Evolutionary conservation across 2,113 vertebrate genomes (phyloP).

Genomic region (Oreocharis arfaki): DNA sequence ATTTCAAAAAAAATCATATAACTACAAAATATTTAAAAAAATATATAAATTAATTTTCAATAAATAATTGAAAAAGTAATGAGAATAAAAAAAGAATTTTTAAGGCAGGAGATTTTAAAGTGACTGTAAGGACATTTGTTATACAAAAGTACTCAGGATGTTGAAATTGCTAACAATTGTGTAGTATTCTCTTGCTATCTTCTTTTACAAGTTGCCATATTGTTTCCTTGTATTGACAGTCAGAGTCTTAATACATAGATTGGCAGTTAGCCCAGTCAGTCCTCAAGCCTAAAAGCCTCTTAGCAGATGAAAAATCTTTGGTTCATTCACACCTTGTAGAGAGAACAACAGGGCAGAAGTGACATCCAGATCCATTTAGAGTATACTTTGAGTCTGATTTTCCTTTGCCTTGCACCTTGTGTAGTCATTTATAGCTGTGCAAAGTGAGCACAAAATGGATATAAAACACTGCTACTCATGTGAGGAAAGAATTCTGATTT

Average conservation of each 20-base stretch:
- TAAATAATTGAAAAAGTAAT: background rate
- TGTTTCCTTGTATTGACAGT: constrained; percentile 44
- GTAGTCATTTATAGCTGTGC: constrained; percentile 27
- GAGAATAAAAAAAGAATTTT: background rate
- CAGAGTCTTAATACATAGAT: constrained; percentile 32
- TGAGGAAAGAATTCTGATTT: constrained; percentile 28
- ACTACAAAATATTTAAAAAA: background rate
- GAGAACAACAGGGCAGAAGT: constrained; percentile 57
- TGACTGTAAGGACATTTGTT: background rate
- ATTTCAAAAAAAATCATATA: background rate
- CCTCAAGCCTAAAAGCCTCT: constrained; percentile 47
- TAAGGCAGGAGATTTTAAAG: background rate
- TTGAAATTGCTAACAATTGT: constrained; percentile 1
- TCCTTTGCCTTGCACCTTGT: constrained; percentile 20
- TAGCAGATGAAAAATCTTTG: constrained; percentile 53
- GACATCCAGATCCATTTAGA: constrained; percentile 58
- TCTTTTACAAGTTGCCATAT: background rate
- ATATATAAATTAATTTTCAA: background rate
- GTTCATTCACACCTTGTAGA: constrained; percentile 67
- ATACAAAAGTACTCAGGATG: background rate
- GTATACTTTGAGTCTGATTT: constrained; percentile 4
- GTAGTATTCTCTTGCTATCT: background rate
- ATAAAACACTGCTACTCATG: background rate
- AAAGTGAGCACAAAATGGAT: constrained; percentile 39
- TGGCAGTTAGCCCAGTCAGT: constrained; percentile 44